Conservation (phyloP, 2,113 vertebrate species). For the Tupaia chinensis region DNA sequence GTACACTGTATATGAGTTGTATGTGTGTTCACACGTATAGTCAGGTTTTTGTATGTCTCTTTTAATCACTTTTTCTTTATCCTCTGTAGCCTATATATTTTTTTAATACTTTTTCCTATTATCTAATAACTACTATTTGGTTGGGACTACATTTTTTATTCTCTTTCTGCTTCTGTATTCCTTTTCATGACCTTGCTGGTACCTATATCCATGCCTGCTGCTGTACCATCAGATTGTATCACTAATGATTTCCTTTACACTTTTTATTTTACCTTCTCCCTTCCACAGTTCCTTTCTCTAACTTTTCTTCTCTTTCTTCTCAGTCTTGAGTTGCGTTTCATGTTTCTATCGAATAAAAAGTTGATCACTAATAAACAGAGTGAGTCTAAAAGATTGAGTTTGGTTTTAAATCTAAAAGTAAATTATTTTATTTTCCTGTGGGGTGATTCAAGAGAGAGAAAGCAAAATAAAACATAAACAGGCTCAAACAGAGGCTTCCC, state of each 20-base stretch:
- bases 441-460: background rate
- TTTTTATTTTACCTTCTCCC: background rate
- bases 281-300: background rate
- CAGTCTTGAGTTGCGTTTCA: background rate
- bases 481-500: background rate
- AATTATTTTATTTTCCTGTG: background rate
- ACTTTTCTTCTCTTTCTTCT: slow-evolving; percentile 31
- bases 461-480: slow-evolving; percentile 1
- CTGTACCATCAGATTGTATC: background rate
- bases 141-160: background rate
- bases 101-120: background rate
- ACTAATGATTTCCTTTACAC: background rate
- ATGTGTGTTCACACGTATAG: background rate
- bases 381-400: background rate
- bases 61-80: background rate
- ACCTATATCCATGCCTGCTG: background rate
- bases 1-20: background rate
- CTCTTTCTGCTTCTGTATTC: background rate
- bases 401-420: slow-evolving; percentile 21
- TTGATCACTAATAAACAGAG: background rate
- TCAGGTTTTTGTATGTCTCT: background rate
- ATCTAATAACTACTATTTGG: background rate
- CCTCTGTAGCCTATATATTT: background rate
- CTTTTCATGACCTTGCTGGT: background rate
- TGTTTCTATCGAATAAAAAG: background rate